phyloP scores from a whole-genome alignment of 1,140 invertebrate species.

The Plectrocnemia conspersa region DNA sequence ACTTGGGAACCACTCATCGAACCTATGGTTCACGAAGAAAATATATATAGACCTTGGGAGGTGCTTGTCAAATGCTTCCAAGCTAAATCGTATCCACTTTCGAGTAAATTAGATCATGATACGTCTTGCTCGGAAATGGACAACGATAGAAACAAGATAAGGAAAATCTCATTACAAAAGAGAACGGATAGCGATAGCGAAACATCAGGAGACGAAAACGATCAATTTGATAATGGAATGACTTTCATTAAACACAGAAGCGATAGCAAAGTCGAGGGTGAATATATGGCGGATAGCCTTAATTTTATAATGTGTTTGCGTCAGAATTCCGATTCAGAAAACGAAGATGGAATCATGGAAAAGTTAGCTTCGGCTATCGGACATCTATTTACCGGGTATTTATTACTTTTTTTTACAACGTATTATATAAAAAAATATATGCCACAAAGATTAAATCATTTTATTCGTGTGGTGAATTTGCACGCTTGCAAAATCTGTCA shows the following conservation, averaged over 20 bases:
- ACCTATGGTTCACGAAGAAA: slow-evolving; percentile 63
- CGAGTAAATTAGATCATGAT: slow-evolving; percentile 50
- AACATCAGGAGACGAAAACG: slow-evolving; percentile 59
- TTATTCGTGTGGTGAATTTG: no score
- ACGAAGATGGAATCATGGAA: slow-evolving; percentile 65
- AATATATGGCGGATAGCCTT: slow-evolving; percentile 34
- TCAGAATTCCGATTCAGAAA: slow-evolving; percentile 75
- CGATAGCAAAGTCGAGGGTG: slow-evolving; percentile 38
- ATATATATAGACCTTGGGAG: slow-evolving; percentile 68
- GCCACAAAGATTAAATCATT: no score
- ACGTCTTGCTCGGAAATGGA: slow-evolving; percentile 38
- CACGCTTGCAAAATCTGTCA: no score
- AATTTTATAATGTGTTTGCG: slow-evolving; percentile 55
- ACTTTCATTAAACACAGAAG: slow-evolving; percentile 53
- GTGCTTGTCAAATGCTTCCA: slow-evolving; percentile 63
- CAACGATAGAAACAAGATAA: slow-evolving; percentile 36
- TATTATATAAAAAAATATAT: no score
- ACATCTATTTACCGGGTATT: slow-evolving; percentile 66
- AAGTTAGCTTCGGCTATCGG: slow-evolving; percentile 67
- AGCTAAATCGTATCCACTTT: slow-evolving; percentile 62
- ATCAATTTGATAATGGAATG: slow-evolving; percentile 55
- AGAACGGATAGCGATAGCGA: slow-evolving; percentile 52
- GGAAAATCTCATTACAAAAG: slow-evolving; percentile 37
- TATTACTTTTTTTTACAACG: slow-evolving; percentile 18
- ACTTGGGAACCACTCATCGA: slow-evolving; percentile 79